phyloP scores from a whole-genome alignment of 2,797 vertebrate genomes.

The Yasuhikotakia modesta region DNA sequence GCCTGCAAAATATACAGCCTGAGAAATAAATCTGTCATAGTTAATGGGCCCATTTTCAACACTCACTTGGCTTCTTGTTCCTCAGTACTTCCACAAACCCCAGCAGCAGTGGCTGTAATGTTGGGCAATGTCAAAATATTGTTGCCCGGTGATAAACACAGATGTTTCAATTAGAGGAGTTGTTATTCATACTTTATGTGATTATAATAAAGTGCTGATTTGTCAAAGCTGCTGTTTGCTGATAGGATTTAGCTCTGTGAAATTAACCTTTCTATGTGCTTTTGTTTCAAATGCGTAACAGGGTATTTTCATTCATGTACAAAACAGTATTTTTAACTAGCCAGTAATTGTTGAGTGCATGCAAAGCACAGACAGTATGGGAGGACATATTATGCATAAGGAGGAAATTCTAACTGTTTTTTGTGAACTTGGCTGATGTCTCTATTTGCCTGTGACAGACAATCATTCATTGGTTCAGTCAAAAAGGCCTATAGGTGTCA shows the following conservation, averaged over 20 bases:
- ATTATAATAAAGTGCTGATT: neutral
- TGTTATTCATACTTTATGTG: conserved; percentile 9
- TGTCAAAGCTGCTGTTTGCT: neutral
- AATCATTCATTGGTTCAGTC: neutral
- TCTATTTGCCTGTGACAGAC: neutral
- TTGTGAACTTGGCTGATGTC: neutral
- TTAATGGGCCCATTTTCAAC: conserved; percentile 31
- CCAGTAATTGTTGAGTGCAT: neutral
- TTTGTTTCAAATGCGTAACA: neutral
- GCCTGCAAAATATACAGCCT: conserved; percentile 19
- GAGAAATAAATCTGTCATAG: conserved; percentile 26
- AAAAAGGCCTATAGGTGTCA: neutral
- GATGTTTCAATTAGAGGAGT: conserved; percentile 30
- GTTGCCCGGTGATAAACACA: conserved; percentile 26
- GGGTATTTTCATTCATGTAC: neutral
- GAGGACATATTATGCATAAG: neutral
- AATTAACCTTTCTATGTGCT: neutral
- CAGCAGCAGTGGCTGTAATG: neutral
- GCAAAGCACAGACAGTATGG: no score
- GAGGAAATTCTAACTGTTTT: neutral
- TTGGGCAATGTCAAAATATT: conserved; percentile 20
- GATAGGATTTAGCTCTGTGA: neutral
- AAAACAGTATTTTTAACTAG: no score
- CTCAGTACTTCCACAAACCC: conserved; percentile 4
- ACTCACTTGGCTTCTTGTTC: neutral